A percentile compares a stretch with the other conserved stretches of the same genome.
Conservation (phyloP, 1,140 invertebrate genomes). For the Brachionus angularis region DNA sequence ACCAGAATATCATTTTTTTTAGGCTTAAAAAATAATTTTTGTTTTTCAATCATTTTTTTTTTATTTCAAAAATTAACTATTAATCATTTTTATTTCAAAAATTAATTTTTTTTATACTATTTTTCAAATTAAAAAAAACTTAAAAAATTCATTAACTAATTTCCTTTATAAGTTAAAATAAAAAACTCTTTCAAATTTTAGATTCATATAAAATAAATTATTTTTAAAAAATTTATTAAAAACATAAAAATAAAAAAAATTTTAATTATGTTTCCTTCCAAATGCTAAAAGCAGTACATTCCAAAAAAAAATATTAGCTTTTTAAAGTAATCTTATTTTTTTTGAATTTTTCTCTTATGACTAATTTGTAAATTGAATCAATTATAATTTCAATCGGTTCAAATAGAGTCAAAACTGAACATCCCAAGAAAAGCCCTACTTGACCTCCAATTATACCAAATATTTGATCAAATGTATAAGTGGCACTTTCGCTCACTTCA, state of each 20-base stretch:
- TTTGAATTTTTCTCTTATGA: not conserved
- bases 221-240: no score
- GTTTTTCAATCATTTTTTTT: not conserved
- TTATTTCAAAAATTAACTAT: not conserved
- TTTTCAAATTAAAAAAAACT: not conserved
- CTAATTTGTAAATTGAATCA: not conserved
- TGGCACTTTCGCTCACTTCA: conserved; percentile 1
- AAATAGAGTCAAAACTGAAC: conserved; percentile 1
- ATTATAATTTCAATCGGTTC: conserved; percentile 26
- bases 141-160: not conserved
- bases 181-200: no score
- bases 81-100: not conserved
- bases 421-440: conserved; percentile 19
- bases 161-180: not conserved
- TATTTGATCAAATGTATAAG: not conserved
- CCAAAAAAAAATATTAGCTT: no score
- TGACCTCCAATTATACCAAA: conserved; percentile 27
- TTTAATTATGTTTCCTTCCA: no score
- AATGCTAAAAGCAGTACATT: no score
- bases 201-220: no score
- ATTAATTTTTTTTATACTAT: no score
- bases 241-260: no score
- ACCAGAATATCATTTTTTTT: not conserved
- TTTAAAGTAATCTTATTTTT: not conserved
- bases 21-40: not conserved